Evolutionary conservation across 2,888 invertebrate species (phyloP).

Genomic region (Nasonia oneida): DNA sequence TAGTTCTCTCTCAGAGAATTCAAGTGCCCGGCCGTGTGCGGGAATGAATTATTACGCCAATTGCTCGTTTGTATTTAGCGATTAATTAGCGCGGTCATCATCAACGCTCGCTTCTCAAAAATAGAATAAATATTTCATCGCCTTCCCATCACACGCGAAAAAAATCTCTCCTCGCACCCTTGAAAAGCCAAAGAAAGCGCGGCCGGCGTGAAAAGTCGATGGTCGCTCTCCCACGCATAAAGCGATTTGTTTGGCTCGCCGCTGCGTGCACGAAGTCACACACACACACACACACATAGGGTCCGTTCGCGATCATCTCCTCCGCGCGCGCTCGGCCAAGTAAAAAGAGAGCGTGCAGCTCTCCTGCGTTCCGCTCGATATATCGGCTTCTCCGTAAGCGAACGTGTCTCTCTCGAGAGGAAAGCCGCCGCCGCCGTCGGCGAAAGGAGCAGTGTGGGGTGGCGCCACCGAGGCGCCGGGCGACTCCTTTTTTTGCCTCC

Average conservation of each 20-base stretch:
- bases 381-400: constrained; percentile 54
- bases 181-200: constrained; percentile 5
- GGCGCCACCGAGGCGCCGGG: constrained; percentile 62
- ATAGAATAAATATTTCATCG: background rate
- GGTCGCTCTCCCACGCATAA: constrained; percentile 9
- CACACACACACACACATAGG: background rate
- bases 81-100: background rate
- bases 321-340: background rate
- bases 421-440: constrained; percentile 31
- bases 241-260: constrained; percentile 48
- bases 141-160: background rate
- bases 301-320: constrained; percentile 41
- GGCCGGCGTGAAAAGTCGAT: background rate
- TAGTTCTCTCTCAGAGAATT: background rate
- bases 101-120: background rate
- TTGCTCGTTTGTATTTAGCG: background rate
- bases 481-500: constrained; percentile 36
- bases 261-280: background rate
- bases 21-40: background rate
- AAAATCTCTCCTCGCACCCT: background rate
- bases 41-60: background rate
- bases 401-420: constrained; percentile 13
- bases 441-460: constrained; percentile 42
- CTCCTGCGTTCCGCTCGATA: constrained; percentile 59
- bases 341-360: constrained; percentile 38